Conservation (phyloP, 1,140 invertebrate genomes). For the Drosophila navojoa region DNA sequence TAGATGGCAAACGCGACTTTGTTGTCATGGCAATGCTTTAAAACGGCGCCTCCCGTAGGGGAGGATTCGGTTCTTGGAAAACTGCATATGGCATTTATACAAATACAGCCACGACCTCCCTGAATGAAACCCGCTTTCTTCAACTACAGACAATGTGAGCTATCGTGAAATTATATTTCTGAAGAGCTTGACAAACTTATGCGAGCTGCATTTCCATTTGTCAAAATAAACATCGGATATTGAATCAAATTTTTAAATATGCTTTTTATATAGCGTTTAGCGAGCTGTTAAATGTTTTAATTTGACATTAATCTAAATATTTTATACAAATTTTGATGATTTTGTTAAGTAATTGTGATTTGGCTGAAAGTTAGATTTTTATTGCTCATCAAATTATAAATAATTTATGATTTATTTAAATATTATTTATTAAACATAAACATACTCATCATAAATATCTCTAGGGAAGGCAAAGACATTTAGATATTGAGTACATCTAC, state of each 20-base stretch:
- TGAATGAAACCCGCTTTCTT: conserved; percentile 2
- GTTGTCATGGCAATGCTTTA: conserved; percentile 42
- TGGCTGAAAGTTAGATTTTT: no score
- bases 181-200: conserved; percentile 15
- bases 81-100: conserved; percentile 49
- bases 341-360: no score
- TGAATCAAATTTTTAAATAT: neutral
- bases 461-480: neutral
- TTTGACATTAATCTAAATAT: no score
- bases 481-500: neutral
- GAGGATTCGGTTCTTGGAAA: conserved; percentile 72
- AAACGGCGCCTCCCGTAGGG: conserved; percentile 39
- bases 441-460: neutral
- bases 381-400: no score
- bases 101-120: neutral
- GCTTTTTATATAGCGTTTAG: no score
- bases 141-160: conserved; percentile 1
- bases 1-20: conserved; percentile 43
- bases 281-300: neutral
- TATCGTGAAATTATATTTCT: neutral
- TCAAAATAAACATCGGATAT: no score
- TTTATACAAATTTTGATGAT: no score
- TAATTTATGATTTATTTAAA: no score
- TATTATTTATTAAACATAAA: neutral
- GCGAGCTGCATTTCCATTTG: neutral